These are phyloP conservation scores for Sphecodes monilicornis DNA, from an alignment of 2,888 invertebrate species.

Conservation along the genomic window DNA sequence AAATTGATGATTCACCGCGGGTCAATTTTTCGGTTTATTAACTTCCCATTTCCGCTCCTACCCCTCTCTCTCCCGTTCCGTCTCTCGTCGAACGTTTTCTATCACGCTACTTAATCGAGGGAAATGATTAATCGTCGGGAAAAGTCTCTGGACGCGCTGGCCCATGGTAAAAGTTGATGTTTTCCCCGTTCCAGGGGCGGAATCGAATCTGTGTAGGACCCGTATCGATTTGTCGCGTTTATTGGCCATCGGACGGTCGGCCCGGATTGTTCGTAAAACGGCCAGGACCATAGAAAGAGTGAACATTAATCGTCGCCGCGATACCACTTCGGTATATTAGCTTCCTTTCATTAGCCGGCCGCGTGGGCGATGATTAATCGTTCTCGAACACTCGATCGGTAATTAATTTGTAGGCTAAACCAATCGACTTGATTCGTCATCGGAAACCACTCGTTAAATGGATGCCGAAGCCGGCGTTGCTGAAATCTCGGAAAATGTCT, in stretches of 20 bases:
- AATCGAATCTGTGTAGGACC: constrained; percentile 36
- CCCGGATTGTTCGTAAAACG: neutral
- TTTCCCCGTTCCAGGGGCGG: constrained; percentile 12
- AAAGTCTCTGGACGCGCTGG: constrained; percentile 13
- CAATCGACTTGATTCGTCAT: constrained; percentile 17
- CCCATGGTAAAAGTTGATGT: constrained; percentile 27
- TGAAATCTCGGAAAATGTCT: neutral
- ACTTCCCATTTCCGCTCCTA: constrained; percentile 12
- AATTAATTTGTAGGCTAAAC: constrained; percentile 42
- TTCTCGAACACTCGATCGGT: constrained; percentile 16
- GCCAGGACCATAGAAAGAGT: constrained; percentile 15
- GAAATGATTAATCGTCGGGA: constrained; percentile 49
- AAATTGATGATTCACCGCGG: constrained; percentile 32
- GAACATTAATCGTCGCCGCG: constrained; percentile 44
- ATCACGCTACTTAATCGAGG: constrained; percentile 30
- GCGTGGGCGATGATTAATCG: constrained; percentile 43
- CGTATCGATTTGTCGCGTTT: constrained; percentile 51
- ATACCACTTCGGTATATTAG: constrained; percentile 48
- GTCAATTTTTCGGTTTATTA: constrained; percentile 51
- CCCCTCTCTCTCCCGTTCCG: neutral
- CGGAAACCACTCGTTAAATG: constrained; percentile 5
- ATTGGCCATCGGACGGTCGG: constrained; percentile 24
- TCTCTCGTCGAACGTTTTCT: neutral
- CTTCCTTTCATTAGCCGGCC: constrained; percentile 42
- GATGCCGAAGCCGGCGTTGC: neutral